These are phyloP conservation scores for Enoplosus armatus DNA, from an alignment of 2,797 vertebrate species.

Conservation along the genomic window DNA sequence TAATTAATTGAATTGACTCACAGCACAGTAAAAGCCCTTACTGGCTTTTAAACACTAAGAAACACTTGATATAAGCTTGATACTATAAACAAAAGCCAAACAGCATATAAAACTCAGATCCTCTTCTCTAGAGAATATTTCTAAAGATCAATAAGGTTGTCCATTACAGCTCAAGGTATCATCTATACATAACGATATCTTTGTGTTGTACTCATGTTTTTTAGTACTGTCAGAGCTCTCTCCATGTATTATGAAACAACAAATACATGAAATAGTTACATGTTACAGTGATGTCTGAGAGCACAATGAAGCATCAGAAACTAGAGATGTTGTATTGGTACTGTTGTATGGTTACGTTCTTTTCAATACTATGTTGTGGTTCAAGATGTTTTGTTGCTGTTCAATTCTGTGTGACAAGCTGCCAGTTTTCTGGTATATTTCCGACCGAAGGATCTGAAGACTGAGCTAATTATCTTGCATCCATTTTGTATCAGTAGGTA, in stretches of 20 bases:
- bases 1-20: constrained; percentile 16
- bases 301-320: constrained; percentile 20
- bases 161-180: constrained; percentile 18
- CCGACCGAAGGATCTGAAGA: constrained; percentile 3
- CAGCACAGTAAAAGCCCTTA: neutral
- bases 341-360: neutral
- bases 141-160: constrained; percentile 21
- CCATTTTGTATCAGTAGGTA: neutral
- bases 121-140: constrained; percentile 12
- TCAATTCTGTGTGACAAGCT: constrained; percentile 12
- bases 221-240: too few species aligned
- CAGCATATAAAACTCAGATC: constrained; percentile 20
- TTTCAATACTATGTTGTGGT: neutral
- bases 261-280: constrained; percentile 22
- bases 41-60: constrained; percentile 31
- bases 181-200: neutral
- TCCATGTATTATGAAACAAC: constrained; percentile 23
- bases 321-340: neutral
- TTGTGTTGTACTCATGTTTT: too few species aligned
- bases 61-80: constrained; percentile 2
- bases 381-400: constrained; percentile 8
- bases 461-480: neutral
- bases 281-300: neutral
- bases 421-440: constrained; percentile 22
- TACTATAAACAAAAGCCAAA: constrained; percentile 3